A percentile compares a stretch with the other conserved stretches of the same genome.
These are phyloP conservation scores for Arge pagana DNA, from an alignment of 2,888 invertebrate species.

Conservation along the genomic window DNA sequence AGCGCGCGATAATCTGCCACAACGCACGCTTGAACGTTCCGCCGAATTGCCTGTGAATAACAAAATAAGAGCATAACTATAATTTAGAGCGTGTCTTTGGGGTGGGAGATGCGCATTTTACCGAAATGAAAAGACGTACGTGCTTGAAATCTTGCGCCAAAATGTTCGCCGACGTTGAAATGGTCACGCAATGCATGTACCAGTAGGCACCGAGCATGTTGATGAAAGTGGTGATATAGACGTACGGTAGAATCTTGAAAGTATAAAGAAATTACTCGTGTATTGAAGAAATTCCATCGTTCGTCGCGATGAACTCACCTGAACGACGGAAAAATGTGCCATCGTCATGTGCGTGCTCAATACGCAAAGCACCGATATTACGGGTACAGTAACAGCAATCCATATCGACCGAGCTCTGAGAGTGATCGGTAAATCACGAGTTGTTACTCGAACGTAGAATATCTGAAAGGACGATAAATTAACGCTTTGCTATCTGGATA, in stretches of 20 bases:
- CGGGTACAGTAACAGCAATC: slow-evolving; percentile 65
- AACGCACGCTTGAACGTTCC: slow-evolving; percentile 71
- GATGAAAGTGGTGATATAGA: slow-evolving; percentile 71
- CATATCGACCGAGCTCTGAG: slow-evolving; percentile 65
- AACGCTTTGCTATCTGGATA: too few species aligned
- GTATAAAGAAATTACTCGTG: slow-evolving; percentile 21
- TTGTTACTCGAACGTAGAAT: slow-evolving; percentile 67
- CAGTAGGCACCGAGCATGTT: slow-evolving; percentile 74
- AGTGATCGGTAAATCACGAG: slow-evolving; percentile 63
- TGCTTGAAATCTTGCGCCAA: slow-evolving; percentile 73
- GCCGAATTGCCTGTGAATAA: slow-evolving; percentile 64
- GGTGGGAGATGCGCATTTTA: not conserved
- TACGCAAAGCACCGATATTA: slow-evolving; percentile 68
- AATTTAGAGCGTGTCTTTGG: too few species aligned
- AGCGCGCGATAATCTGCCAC: slow-evolving; percentile 73
- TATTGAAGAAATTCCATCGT: not conserved
- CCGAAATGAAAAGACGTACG: slow-evolving; percentile 51
- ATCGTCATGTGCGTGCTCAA: slow-evolving; percentile 72
- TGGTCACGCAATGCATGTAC: slow-evolving; percentile 70
- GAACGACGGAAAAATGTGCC: slow-evolving; percentile 68
- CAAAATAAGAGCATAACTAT: slow-evolving; percentile 4
- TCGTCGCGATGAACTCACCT: slow-evolving; percentile 53
- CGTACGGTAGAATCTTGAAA: slow-evolving; percentile 67
- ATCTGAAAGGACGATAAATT: slow-evolving; percentile 60
- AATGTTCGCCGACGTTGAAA: slow-evolving; percentile 68